Base-by-base conservation (phyloP, 2,113 vertebrate genomes). In the Dendrocopos noguchii region DNA sequence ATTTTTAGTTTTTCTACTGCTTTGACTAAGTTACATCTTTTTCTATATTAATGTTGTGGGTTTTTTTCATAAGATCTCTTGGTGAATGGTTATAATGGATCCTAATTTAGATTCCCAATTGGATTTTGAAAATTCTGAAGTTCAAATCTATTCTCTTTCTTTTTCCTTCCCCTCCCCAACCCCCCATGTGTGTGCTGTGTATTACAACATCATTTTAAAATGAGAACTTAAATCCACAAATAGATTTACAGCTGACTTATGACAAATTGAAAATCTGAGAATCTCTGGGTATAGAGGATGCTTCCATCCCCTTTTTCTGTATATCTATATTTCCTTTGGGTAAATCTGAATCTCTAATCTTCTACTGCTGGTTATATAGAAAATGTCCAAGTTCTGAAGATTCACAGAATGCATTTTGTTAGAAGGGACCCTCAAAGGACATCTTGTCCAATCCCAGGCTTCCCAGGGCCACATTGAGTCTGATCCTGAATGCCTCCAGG, bases 1-100 rank as follows among this genome's bases (percentile, higher is more conserved):
- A 93, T 94, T 93, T 96, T 87, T 94, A 87, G 80, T 24, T 86
- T 78, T 47, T 72, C 33, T 81, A 15, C 29, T 61, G 39, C 88
- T 90, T 89, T 73, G 14, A 63, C 27, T 80, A 91, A 87, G 86
- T 88, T 80, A 66, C 7, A 29, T 66, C 0, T 61, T 80, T 91
- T 82, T 63, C 46, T 71, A 14, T 66, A 67, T 11, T 3, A 1
- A 74, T 46, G 19, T 2, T 2, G 10, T 2, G 1, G 17, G 83
- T 55, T 28, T 70, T 10, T 21, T 19, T 9, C 10, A 8, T 47
- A 71, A 67, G 50, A 46, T 60, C 6, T 63, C 42, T 85, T 91
- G 25, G 20, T 77, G 12, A 89, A 80, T 85, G 31, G 7, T n/a
- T 84, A 50, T 84, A 91, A 92, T 80, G 31, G 42, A 36, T 61